Evolutionary conservation across 2,888 invertebrate species (phyloP), one percentile per base, ranked within the genome.

Genomic region (Orthonychiurus folsomi): DNA sequence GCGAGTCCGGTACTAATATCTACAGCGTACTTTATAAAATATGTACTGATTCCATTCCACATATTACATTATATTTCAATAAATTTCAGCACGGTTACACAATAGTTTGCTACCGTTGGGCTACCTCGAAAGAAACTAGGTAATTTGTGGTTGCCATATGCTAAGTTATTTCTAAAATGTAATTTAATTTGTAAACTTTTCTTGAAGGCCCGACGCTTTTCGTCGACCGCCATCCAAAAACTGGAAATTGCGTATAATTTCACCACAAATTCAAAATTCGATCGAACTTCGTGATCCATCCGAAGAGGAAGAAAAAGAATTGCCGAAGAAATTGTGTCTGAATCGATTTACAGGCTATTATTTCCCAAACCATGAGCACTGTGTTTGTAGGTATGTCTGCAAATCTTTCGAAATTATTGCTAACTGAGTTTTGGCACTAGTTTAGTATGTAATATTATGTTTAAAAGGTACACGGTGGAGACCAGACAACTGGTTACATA

Each of bases 11-110:
- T 59, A 52, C 15, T 59, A 5, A 5, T n/a, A n/a, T n/a, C n/a
- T n/a, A n/a, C n/a, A n/a, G n/a, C n/a, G n/a, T n/a, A n/a, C n/a
- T n/a, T n/a, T n/a, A n/a, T n/a, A n/a, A n/a, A n/a, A n/a, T n/a
- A n/a, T n/a, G n/a, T n/a, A n/a, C n/a, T n/a, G n/a, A n/a, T n/a
- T n/a, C n/a, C n/a, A n/a, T n/a, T n/a, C n/a, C n/a, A n/a, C n/a
- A n/a, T n/a, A n/a, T n/a, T n/a, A n/a, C n/a, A n/a, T n/a, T n/a
- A n/a, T n/a, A n/a, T n/a, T n/a, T n/a, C n/a, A n/a, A n/a, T n/a
- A n/a, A n/a, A n/a, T n/a, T n/a, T n/a, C 50, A 61, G 60, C 15
- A 48, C 1, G 67, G 67, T 1, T 67, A 67, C 50, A 65, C 65
- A 5, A 26, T 67, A 1, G 18, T 64, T 21, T 65, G 64, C 55